Conservation (phyloP, 1,140 invertebrate species). For the Condylostylus longicornis region DNA sequence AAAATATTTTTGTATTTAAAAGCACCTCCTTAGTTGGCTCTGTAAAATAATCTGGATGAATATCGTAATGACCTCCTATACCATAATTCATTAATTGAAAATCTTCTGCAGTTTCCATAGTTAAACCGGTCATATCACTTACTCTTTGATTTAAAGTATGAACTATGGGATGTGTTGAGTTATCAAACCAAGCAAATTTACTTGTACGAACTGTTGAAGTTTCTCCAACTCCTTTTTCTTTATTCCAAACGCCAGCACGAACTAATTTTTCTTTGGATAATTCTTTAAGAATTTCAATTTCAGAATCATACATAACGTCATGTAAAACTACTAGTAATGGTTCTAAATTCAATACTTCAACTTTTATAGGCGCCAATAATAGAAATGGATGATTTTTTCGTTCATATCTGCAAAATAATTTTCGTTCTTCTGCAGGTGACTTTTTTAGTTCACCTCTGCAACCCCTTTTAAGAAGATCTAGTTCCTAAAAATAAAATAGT, state of each 20-base stretch:
- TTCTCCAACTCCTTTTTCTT: constrained; percentile 64
- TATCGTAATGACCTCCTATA: constrained; percentile 54
- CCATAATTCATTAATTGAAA: constrained; percentile 53
- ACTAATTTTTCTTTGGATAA: constrained; percentile 63
- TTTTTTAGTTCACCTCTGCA: constrained; percentile 53
- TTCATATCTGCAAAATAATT: constrained; percentile 62
- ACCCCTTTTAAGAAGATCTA: too few relatives aligned
- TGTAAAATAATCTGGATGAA: constrained; percentile 45
- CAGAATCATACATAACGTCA: constrained; percentile 73
- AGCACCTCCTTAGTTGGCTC: too few relatives aligned
- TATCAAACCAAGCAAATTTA: constrained; percentile 87
- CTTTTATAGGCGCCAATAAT: constrained; percentile 71
- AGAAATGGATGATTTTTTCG: constrained; percentile 58
- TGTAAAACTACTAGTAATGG: constrained; percentile 80
- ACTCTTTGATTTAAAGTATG: constrained; percentile 55
- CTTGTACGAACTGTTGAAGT: constrained; percentile 78
- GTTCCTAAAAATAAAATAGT: too few relatives aligned
- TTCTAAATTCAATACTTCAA: constrained; percentile 70
- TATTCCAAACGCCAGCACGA: constrained; percentile 56
- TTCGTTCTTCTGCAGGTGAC: constrained; percentile 24
- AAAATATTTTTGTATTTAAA: constrained; percentile 24
- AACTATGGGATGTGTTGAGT: constrained; percentile 62
- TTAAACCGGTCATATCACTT: constrained; percentile 65
- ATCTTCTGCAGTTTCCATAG: constrained; percentile 48
- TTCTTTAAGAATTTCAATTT: constrained; percentile 74